Evolutionary conservation across 2,113 vertebrate genomes (phyloP), one percentile per base, ranked within the genome.

Genomic region (Diadophis punctatus): DNA sequence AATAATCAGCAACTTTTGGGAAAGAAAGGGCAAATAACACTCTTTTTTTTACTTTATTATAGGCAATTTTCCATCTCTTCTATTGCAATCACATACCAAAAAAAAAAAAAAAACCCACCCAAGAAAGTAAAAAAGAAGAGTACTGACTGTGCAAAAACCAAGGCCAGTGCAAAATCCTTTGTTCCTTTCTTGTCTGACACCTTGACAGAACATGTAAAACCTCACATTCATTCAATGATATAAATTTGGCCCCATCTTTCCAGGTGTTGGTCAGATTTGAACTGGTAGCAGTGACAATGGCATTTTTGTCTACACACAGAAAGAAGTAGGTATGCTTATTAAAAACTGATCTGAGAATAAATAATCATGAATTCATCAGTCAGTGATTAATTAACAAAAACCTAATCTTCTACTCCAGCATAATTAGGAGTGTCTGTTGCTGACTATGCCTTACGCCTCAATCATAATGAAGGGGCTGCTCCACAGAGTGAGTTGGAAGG

Each of bases 161-260:
- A 52, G 23, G 56, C 10, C 85, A 87, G 51, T n/a, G 10, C 58
- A 60, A 0, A 20, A 10, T 0, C 0, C 74, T 27, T 58, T 51
- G 20, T 12, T 92, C 85, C 3, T 25, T 84, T 11, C 20, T 48
- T 89, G 30, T 0, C 34, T 91, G n/a, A 7, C 87, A 86, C 8
- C 34, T 43, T 0, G 0, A 56, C 9, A 88, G 74, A 30, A 46
- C 43, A 46, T 89, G 85, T 56, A 74, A 91, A 89, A 48, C 18
- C 6, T 58, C 46, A 43, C 20, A 25, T 51, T 48, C 46, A 88
- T 91, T 89, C 93, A 91, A 11, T 25, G 90, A 63, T 85, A 74
- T 10, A 89, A 53, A 23, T 85, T 93, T n/a, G 89, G 93, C 63
- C 43, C 85, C 55, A 51, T 91, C 63, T 89, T 93, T 89, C 68